These are phyloP conservation scores for Drosophila burlai DNA, from an alignment of 1,140 invertebrate species.

Conservation along the genomic window DNA sequence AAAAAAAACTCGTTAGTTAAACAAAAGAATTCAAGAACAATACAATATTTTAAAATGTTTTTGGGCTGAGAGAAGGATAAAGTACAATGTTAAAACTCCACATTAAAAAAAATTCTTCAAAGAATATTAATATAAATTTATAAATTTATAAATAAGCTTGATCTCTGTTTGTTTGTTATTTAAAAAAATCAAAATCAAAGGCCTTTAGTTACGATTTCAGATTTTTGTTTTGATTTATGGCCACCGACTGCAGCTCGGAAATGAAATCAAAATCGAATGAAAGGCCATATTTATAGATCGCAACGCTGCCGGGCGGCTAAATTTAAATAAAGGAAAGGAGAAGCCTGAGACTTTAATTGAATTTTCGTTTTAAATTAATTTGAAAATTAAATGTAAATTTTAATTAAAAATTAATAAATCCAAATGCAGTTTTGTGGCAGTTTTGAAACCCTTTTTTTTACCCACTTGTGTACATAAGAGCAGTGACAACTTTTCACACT, in stretches of 20 bases:
- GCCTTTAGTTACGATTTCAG: conserved; percentile 1
- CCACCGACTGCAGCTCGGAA: conserved; percentile 48
- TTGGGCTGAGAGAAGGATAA: too few relatives aligned
- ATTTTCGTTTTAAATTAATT: not conserved
- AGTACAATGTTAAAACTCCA: too few relatives aligned
- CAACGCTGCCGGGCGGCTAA: not conserved
- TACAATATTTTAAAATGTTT: too few relatives aligned
- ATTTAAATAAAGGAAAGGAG: not conserved
- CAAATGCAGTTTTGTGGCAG: conserved; percentile 7
- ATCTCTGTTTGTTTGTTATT: not conserved
- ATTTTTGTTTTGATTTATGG: conserved; percentile 63
- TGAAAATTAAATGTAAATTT: not conserved
- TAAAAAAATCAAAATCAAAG: not conserved
- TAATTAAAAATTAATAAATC: not conserved
- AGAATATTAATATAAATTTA: not conserved
- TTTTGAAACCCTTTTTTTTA: conserved; percentile 19
- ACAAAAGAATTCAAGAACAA: too few relatives aligned
- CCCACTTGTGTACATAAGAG: conserved; percentile 51
- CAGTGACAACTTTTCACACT: conserved; percentile 52
- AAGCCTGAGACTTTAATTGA: not conserved
- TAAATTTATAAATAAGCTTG: too few relatives aligned
- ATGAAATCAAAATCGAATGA: conserved; percentile 12
- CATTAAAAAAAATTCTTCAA: not conserved
- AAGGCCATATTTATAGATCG: conserved; percentile 51
- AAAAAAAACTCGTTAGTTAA: too few relatives aligned